A percentile compares a stretch with the other conserved stretches of the same genome.
Conservation (phyloP, 2,888 invertebrate species). For the Teinopalpus imperialis region DNA sequence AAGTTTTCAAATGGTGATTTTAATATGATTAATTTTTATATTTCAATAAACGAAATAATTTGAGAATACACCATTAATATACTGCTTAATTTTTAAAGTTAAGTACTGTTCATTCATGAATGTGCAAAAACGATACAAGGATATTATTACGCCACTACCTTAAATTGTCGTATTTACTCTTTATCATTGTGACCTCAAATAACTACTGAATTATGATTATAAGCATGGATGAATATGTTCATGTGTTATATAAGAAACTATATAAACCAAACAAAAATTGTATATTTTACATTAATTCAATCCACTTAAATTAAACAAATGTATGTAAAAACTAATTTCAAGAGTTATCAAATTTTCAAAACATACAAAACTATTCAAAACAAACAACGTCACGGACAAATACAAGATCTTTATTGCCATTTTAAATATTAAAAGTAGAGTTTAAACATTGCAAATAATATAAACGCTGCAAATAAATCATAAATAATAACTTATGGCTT, state of each 20-base stretch:
- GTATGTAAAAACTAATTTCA: no score
- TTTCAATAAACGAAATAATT: no score
- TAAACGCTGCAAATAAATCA: neutral
- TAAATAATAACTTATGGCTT: conserved; percentile 27
- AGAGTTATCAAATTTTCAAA: neutral
- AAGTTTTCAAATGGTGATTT: no score
- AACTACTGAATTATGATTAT: conserved; percentile 14
- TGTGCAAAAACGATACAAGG: neutral
- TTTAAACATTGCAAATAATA: conserved; percentile 19
- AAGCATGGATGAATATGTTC: conserved; percentile 20
- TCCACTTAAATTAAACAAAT: no score
- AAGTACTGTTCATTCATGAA: neutral
- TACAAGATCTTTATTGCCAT: conserved; percentile 3
- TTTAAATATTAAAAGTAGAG: conserved; percentile 25
- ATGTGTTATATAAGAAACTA: conserved; percentile 30
- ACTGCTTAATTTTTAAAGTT: neutral
- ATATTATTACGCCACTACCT: conserved; percentile 33
- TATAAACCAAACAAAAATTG: conserved; percentile 18
- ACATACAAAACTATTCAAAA: conserved; percentile 37
- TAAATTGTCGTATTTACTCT: conserved; percentile 28
- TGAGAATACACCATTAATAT: no score
- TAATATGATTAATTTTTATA: no score
- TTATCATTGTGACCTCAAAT: conserved; percentile 44
- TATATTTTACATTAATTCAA: no score
- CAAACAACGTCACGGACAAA: conserved; percentile 44